Evolutionary conservation across 2,888 invertebrate genomes (phyloP).

Genomic region (Pachydiplax longipennis): DNA sequence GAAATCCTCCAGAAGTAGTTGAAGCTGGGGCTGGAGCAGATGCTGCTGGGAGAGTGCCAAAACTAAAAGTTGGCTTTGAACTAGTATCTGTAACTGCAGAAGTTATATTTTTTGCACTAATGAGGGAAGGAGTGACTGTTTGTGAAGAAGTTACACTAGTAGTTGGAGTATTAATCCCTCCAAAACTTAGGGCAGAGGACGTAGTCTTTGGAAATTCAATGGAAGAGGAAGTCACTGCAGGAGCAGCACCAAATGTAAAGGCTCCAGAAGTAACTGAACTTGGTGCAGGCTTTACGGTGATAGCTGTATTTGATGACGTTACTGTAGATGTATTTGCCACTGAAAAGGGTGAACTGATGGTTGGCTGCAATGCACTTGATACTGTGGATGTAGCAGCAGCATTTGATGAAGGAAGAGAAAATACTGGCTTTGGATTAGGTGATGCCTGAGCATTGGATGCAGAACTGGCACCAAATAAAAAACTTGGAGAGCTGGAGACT

Average conservation of each 20-base stretch:
- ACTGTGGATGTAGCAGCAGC: not conserved
- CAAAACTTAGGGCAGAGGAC: not conserved
- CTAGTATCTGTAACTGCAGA: not conserved
- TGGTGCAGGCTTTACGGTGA: not conserved
- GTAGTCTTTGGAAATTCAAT: conserved; percentile 1
- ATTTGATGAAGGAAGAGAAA: not conserved
- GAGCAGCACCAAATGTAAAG: not conserved
- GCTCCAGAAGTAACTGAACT: not conserved
- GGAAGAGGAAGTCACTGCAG: not conserved
- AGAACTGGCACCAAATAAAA: not conserved
- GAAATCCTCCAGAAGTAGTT: not conserved
- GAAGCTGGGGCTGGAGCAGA: not conserved
- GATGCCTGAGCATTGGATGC: not conserved
- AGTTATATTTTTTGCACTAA: not conserved
- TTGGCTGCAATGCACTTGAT: too few species aligned
- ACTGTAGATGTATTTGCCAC: not conserved
- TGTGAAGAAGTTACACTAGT: not conserved
- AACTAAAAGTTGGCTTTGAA: not conserved
- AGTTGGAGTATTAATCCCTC: not conserved
- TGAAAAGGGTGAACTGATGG: not conserved
- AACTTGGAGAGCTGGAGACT: not conserved
- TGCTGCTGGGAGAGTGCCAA: not conserved
- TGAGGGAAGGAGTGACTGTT: not conserved
- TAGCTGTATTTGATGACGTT: not conserved
- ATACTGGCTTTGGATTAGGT: not conserved